A percentile compares a stretch with the other conserved stretches of the same genome.
phyloP scores from a whole-genome alignment of 2,797 vertebrate species.

The Ctenochaetus hawaiiensis region DNA sequence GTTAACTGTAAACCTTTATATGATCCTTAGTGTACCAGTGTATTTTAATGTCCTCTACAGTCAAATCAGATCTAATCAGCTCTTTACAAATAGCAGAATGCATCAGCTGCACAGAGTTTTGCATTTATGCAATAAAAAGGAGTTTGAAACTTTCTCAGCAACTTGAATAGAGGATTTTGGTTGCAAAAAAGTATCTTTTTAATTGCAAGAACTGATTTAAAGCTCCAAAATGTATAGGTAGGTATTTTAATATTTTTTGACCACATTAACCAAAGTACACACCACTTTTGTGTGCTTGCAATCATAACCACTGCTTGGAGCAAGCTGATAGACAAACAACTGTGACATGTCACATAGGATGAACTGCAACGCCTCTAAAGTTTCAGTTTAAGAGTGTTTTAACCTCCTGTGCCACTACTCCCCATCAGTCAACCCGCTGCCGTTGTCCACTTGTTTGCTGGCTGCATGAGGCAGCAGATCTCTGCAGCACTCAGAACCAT shows the following conservation, averaged over 20 bases:
- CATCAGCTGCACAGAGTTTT: background rate
- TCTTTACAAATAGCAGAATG: background rate
- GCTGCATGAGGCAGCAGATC: constrained; percentile 36
- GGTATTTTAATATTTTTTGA: background rate
- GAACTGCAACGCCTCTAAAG: constrained; percentile 27
- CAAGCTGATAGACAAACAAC: background rate
- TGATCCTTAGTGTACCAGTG: background rate
- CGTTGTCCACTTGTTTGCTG: constrained; percentile 18
- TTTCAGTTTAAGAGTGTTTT: constrained; percentile 30
- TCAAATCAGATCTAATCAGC: background rate
- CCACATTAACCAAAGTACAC: background rate
- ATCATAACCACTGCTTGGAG: background rate
- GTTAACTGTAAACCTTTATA: constrained; percentile 9
- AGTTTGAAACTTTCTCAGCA: background rate
- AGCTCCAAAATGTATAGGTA: background rate
- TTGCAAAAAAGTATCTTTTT: background rate
- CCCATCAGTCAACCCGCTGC: constrained; percentile 33
- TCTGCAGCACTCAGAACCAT: constrained; percentile 26
- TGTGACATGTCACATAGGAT: constrained; percentile 11
- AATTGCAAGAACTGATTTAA: background rate
- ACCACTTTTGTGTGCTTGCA: background rate
- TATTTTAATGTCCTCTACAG: constrained; percentile 8
- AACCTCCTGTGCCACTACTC: background rate
- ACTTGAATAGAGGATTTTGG: background rate
- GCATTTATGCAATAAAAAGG: background rate